Percentiles rank a stretch among this genome's conserved stretches.
phyloP scores from a whole-genome alignment of 2,113 vertebrate species.

The Amazona guildingii region DNA sequence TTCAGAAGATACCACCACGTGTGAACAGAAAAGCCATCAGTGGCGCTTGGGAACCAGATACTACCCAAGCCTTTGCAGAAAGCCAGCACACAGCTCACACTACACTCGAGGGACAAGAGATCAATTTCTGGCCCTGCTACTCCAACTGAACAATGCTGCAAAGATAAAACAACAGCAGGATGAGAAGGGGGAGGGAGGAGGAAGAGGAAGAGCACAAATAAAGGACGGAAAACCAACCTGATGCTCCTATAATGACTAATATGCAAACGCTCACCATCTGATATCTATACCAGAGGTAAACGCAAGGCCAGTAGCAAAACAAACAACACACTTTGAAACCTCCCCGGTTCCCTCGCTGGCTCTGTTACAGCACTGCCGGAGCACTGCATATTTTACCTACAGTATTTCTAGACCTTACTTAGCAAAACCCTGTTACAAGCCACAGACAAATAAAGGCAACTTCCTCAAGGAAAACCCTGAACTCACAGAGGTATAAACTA shows the following conservation, averaged over 20 bases:
- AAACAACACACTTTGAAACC: not conserved
- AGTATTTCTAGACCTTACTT: not conserved
- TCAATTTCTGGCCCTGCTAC: not conserved
- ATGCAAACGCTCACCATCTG: not conserved
- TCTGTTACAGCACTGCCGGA: not conserved
- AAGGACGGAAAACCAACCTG: conserved; percentile 51
- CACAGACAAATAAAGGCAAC: not conserved
- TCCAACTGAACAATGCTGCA: not conserved
- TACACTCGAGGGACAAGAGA: not conserved
- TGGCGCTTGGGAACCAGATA: not conserved
- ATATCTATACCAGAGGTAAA: not conserved
- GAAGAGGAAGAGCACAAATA: conserved; percentile 48
- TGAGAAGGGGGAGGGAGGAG: conserved; percentile 3
- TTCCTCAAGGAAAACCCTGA: not conserved
- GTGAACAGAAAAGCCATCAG: not conserved
- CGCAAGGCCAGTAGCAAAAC: not conserved
- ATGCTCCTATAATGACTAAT: conserved; percentile 11
- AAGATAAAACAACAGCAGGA: conserved; percentile 34
- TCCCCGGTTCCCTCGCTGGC: not conserved
- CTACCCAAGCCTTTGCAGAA: not conserved
- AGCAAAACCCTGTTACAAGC: not conserved
- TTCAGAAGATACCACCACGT: not conserved
- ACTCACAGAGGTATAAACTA: not conserved
- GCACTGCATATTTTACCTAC: not conserved
- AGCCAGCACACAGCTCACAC: not conserved